Percentiles rank a stretch among this genome's conserved stretches.
These are phyloP conservation scores for Mythimna loreyi DNA, from an alignment of 2,888 invertebrate genomes.

Conservation along the genomic window DNA sequence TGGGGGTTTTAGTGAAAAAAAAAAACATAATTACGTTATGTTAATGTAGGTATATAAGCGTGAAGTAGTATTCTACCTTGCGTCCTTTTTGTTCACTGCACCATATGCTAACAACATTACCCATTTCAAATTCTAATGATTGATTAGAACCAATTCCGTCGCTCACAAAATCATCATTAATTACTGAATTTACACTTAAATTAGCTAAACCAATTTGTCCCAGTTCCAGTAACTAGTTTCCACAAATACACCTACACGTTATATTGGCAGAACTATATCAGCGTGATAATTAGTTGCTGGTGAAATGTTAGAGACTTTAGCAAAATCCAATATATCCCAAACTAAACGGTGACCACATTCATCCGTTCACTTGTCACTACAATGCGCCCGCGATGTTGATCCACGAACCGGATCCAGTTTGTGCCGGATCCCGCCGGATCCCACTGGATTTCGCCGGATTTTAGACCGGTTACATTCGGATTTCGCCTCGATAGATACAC, in stretches of 20 bases:
- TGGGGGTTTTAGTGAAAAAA: too few relatives aligned
- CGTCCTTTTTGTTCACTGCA: too few relatives aligned
- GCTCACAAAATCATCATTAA: slow-evolving; percentile 29
- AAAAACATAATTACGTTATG: too few relatives aligned
- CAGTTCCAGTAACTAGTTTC: slow-evolving; percentile 28
- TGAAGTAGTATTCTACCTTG: too few relatives aligned
- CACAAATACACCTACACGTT: not conserved
- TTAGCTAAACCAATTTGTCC: slow-evolving; percentile 28
- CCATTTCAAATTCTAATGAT: slow-evolving; percentile 5
- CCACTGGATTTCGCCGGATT: slow-evolving; percentile 71
- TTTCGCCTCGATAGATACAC: slow-evolving; percentile 76
- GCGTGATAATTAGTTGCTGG: slow-evolving; percentile 41
- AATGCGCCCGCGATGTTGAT: slow-evolving; percentile 66
- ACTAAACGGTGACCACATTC: slow-evolving; percentile 60
- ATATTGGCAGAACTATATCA: slow-evolving; percentile 15
- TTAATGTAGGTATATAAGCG: too few relatives aligned
- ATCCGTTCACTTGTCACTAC: slow-evolving; percentile 58
- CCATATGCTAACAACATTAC: not conserved
- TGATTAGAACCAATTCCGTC: slow-evolving; percentile 4
- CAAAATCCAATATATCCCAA: slow-evolving; percentile 58
- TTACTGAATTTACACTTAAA: slow-evolving; percentile 27
- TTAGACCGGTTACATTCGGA: slow-evolving; percentile 73
- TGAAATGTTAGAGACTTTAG: slow-evolving; percentile 36
- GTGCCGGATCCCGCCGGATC: slow-evolving; percentile 67
- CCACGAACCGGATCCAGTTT: slow-evolving; percentile 71